Conservation (phyloP, 2,797 vertebrate genomes). For the Myotis myotis region DNA sequence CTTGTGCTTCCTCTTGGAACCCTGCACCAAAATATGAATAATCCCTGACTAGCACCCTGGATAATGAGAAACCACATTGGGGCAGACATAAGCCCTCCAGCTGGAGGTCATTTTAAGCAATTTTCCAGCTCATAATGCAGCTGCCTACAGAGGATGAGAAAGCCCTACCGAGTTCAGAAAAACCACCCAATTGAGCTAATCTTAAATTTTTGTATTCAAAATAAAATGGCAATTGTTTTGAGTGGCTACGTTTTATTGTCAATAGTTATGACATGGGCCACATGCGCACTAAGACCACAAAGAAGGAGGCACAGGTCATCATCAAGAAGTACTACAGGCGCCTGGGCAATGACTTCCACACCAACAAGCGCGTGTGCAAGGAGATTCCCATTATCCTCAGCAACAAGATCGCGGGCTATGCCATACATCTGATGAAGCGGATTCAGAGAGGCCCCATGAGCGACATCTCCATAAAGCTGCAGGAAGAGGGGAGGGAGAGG, state of each 20-base stretch:
- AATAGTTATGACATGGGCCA: not conserved
- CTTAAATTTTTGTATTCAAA: not conserved
- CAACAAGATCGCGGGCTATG: too few relatives aligned
- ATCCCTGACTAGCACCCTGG: not conserved
- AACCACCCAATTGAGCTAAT: not conserved
- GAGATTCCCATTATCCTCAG: too few relatives aligned
- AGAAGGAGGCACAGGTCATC: too few relatives aligned
- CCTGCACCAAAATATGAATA: not conserved
- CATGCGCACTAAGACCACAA: too few relatives aligned
- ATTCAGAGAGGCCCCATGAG: too few relatives aligned
- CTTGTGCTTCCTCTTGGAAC: not conserved
- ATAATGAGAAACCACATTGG: not conserved
- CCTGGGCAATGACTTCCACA: too few relatives aligned
- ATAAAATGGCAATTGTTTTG: not conserved
- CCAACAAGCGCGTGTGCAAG: too few relatives aligned
- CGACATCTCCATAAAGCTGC: too few relatives aligned
- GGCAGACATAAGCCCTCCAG: not conserved
- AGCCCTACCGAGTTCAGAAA: not conserved
- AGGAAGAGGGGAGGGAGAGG: too few relatives aligned
- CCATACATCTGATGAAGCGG: too few relatives aligned
- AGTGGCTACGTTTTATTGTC: not conserved
- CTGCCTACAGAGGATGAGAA: not conserved
- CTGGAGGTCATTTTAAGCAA: not conserved
- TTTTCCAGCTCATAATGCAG: not conserved
- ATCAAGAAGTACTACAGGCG: too few relatives aligned